A percentile compares a stretch with the other conserved stretches of the same genome.
Conservation (phyloP, 2,797 vertebrate genomes). For the Urocyon cinereoargenteus region DNA sequence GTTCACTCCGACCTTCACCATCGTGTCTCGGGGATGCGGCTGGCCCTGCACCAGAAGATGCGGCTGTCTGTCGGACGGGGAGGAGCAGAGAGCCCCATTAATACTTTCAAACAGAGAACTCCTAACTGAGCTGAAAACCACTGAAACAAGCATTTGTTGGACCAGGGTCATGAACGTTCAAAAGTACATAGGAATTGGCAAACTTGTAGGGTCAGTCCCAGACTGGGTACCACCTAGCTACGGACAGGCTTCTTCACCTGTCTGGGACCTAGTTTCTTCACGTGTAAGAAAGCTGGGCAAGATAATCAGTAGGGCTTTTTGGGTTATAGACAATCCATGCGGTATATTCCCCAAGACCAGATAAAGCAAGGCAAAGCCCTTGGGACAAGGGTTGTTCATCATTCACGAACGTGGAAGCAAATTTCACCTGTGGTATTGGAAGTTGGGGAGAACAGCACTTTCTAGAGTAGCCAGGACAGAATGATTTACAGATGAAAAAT, state of each 20-base stretch:
- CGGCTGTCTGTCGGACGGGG: too few relatives aligned
- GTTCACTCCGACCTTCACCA: too few relatives aligned
- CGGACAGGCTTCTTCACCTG: not conserved
- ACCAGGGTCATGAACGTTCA: not conserved
- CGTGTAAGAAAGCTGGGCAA: not conserved
- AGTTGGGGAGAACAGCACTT: not conserved
- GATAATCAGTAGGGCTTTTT: not conserved
- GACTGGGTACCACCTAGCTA: not conserved
- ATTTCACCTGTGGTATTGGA: not conserved
- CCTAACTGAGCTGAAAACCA: not conserved
- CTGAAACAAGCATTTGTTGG: not conserved
- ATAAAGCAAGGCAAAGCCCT: not conserved
- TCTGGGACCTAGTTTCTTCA: not conserved
- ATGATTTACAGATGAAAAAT: not conserved
- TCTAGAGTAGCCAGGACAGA: not conserved
- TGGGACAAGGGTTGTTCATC: not conserved
- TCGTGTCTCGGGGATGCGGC: too few relatives aligned
- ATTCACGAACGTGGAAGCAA: not conserved
- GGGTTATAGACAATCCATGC: not conserved
- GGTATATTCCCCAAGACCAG: not conserved
- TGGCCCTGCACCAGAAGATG: too few relatives aligned
- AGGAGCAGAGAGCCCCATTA: too few relatives aligned
- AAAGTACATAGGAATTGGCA: not conserved
- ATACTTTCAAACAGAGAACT: constrained; percentile 32
- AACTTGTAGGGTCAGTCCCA: not conserved